These are phyloP conservation scores for Folsomia candida DNA, from an alignment of 2,888 invertebrate species.

Conservation along the genomic window DNA sequence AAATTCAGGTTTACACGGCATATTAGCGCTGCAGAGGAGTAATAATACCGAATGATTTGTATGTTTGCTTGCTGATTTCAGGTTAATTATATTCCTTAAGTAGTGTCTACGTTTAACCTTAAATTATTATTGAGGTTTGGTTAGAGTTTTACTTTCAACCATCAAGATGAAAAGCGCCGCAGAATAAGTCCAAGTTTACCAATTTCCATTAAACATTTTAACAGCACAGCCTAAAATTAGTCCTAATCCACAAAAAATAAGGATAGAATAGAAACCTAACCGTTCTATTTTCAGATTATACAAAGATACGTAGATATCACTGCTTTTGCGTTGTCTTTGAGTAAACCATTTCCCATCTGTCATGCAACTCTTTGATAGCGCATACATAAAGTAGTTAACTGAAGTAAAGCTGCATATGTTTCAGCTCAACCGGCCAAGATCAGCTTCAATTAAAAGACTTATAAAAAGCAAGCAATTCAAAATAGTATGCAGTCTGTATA, in stretches of 20 bases:
- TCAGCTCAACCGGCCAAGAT: not conserved
- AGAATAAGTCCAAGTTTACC: not conserved
- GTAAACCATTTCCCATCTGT: not conserved
- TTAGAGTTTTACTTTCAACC: not conserved
- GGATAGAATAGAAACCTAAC: too few species aligned
- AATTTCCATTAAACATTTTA: not conserved
- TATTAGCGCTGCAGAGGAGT: not conserved
- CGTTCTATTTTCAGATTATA: too few species aligned
- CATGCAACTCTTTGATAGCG: not conserved
- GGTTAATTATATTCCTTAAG: not conserved
- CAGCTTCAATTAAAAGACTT: too few species aligned
- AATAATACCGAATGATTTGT: not conserved
- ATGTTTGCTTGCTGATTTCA: not conserved
- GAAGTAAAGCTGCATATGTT: too few species aligned
- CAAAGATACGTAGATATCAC: too few species aligned
- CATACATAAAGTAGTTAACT: too few species aligned
- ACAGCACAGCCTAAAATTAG: not conserved
- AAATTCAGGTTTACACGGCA: not conserved
- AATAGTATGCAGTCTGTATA: too few species aligned
- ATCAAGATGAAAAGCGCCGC: not conserved
- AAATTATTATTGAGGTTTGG: not conserved
- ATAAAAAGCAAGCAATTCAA: too few species aligned
- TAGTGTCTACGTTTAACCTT: not conserved
- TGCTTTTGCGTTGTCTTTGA: not conserved
- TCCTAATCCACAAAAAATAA: too few species aligned